Percentiles rank a stretch among this genome's conserved stretches.
Evolutionary conservation across 2,113 vertebrate genomes (phyloP).

Genomic region (Clarias magur): DNA sequence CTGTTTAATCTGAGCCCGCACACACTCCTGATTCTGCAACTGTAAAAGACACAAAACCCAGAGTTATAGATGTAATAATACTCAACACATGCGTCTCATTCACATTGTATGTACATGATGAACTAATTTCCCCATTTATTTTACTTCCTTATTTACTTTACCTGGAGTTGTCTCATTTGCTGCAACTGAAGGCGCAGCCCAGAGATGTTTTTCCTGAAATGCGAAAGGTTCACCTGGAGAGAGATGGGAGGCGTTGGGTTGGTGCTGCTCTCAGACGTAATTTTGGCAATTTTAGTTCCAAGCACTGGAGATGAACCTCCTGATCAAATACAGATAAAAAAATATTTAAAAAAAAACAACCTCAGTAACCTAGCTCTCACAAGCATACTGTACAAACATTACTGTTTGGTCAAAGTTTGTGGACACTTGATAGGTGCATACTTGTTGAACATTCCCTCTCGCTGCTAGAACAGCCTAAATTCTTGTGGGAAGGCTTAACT

Average conservation of each 20-base stretch:
- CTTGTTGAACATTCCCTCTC: not conserved
- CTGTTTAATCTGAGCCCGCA: slow-evolving; percentile 88
- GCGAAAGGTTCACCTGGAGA: slow-evolving; percentile 81
- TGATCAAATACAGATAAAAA: slow-evolving; percentile 51
- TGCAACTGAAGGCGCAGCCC: slow-evolving; percentile 90
- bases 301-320: slow-evolving; percentile 73
- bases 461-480: not conserved
- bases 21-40: slow-evolving; percentile 93
- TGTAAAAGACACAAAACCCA: slow-evolving; percentile 67
- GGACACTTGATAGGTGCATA: not conserved
- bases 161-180: slow-evolving; percentile 92
- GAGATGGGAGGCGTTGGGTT: slow-evolving; percentile 56
- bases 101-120: not conserved
- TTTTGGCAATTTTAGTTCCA: slow-evolving; percentile 67
- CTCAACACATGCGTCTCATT: not conserved
- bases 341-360: not conserved
- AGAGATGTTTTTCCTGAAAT: slow-evolving; percentile 83
- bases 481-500: not conserved
- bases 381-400: not conserved
- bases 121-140: not conserved
- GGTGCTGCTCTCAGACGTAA: slow-evolving; percentile 61
- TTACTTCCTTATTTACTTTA: slow-evolving; percentile 60
- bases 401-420: not conserved
- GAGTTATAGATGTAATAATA: not conserved
- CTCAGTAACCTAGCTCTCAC: not conserved